A percentile compares a stretch with the other conserved stretches of the same genome.
Evolutionary conservation across 2,797 vertebrate genomes (phyloP).

Genomic region (Anisognathus igniventris): DNA sequence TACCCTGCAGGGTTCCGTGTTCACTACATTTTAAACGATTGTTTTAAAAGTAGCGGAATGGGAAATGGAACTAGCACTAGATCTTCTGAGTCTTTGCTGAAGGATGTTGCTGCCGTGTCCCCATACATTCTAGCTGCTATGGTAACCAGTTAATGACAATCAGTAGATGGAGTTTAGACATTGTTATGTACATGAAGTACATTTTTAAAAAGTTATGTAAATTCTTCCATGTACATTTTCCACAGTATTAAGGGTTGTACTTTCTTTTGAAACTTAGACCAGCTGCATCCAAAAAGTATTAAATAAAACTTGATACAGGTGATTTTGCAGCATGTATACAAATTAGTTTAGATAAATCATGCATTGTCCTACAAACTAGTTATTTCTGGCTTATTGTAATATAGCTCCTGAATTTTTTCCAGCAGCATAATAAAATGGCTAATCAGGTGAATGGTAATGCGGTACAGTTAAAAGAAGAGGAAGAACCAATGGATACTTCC

Average conservation of each 20-base stretch:
- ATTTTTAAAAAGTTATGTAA: conserved; percentile 46
- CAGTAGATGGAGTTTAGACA: conserved; percentile 63
- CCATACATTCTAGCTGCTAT: conserved; percentile 61
- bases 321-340: conserved; percentile 80
- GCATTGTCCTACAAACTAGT: conserved; percentile 83
- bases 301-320: conserved; percentile 71
- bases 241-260: conserved; percentile 63
- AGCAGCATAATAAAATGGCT: conserved; percentile 90
- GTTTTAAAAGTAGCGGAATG: conserved; percentile 57
- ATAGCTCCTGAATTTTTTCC: conserved; percentile 85
- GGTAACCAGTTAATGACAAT: conserved; percentile 55
- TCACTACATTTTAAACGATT: conserved; percentile 37
- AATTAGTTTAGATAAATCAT: conserved; percentile 81
- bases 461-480: conserved; percentile 90
- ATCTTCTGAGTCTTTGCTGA: conserved; percentile 46
- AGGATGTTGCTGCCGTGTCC: conserved; percentile 30
- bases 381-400: conserved; percentile 84
- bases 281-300: conserved; percentile 75
- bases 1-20: conserved; percentile 62
- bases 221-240: conserved; percentile 77
- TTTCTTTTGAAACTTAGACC: conserved; percentile 70
- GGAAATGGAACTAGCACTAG: conserved; percentile 57
- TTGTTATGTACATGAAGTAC: conserved; percentile 76
- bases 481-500: conserved; percentile 96
- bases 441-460: conserved; percentile 98